Evolutionary conservation across 2,888 invertebrate species (phyloP).

Genomic region (Leptopilina drosophilae): DNA sequence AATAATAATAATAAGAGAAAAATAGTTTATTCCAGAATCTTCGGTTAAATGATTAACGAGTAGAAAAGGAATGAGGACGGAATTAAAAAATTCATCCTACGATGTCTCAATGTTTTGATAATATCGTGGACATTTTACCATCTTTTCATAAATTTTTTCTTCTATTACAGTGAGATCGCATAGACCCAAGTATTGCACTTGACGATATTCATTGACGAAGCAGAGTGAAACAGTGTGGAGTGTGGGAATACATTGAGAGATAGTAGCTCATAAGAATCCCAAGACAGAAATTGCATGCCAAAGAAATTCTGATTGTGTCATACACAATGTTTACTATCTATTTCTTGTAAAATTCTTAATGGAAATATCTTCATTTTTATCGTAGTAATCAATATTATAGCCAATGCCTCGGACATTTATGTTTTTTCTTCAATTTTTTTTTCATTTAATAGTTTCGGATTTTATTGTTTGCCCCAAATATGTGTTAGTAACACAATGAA

Average conservation of each 20-base stretch:
- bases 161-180: conserved; percentile 7
- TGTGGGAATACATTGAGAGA: conserved; percentile 50
- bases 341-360: conserved; percentile 49
- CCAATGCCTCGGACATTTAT: too few relatives aligned
- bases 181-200: conserved; percentile 44
- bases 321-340: conserved; percentile 38
- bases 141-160: conserved; percentile 1
- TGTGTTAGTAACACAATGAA: too few relatives aligned
- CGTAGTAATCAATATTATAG: too few relatives aligned
- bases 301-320: conserved; percentile 47
- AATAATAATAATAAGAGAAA: too few relatives aligned
- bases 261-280: too few relatives aligned
- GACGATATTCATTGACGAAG: conserved; percentile 48
- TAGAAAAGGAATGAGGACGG: too few relatives aligned
- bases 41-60: too few relatives aligned
- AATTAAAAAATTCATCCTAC: not conserved
- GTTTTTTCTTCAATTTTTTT: too few relatives aligned
- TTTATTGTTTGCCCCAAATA: too few relatives aligned
- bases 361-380: conserved; percentile 45
- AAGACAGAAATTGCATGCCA: conserved; percentile 35
- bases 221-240: conserved; percentile 36
- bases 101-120: conserved; percentile 28
- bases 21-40: too few relatives aligned
- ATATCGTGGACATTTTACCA: conserved; percentile 16
- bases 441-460: too few relatives aligned